Conservation (phyloP, 2,888 invertebrate species). For the Napeogenes sylphis region DNA sequence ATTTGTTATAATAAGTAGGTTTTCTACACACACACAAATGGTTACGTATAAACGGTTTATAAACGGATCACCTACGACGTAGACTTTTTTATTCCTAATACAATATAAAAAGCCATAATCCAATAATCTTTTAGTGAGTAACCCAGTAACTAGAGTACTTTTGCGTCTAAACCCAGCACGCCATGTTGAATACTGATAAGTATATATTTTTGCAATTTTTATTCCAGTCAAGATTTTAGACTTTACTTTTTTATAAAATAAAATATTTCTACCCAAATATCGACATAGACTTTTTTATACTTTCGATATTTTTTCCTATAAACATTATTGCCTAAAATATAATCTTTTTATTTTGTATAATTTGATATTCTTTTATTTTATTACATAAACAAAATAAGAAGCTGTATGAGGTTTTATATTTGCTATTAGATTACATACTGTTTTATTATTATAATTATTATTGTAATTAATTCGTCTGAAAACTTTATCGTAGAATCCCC, state of each 20-base stretch:
- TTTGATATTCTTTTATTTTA: too few relatives aligned
- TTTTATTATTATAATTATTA: background rate
- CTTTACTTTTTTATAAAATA: background rate
- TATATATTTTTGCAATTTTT: background rate
- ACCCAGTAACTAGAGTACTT: conserved; percentile 9
- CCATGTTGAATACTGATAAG: conserved; percentile 5
- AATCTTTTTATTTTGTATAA: too few relatives aligned
- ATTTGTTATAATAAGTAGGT: too few relatives aligned
- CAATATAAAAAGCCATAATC: conserved; percentile 13
- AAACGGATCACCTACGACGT: too few relatives aligned
- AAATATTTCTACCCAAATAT: background rate
- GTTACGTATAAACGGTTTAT: too few relatives aligned
- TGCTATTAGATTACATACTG: too few relatives aligned
- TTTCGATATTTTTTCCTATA: background rate
- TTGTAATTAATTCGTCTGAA: conserved; percentile 32
- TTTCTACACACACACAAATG: background rate
- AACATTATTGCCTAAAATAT: too few relatives aligned
- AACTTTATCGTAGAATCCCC: conserved; percentile 24
- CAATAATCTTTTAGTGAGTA: conserved; percentile 17
- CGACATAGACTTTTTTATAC: background rate
- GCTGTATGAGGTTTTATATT: too few relatives aligned
- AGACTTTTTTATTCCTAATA: background rate
- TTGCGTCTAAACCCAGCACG: conserved; percentile 1
- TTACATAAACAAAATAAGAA: too few relatives aligned
- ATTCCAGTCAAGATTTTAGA: background rate